Base-by-base conservation (phyloP, 2,797 vertebrate species). In the Sebastes itinus region DNA sequence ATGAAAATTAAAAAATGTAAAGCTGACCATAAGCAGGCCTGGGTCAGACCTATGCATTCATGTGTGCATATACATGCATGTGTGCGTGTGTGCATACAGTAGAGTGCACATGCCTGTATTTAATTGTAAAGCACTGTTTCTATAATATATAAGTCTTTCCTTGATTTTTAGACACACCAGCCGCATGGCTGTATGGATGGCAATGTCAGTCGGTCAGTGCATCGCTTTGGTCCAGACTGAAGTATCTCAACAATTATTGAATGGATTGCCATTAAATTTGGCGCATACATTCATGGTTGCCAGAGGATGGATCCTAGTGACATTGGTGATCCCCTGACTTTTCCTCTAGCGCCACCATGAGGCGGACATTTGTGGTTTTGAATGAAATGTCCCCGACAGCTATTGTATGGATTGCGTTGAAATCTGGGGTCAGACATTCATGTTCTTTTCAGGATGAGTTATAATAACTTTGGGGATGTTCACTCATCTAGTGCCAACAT, bases 1-100 rank as follows among this genome's bases (percentile, higher is more conserved):
- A 89, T 87, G 63, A 85, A 91, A 93, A 91, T 93, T 62, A 88
- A 91, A 94, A 87, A 49, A 69, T 65, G 82, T 80, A 83, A 91
- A 85, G 59, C 79, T 66, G 52, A 65, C 10, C 46, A 35, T 20
- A 56, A 16, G 58, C 69, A 58, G 55, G 12, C 42, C 35, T 27
- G 33, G 68, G 27, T 76, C 66, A 69, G 33, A 70, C 71, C 13
- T 72, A 20, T 77, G 49, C 49, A 42, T 46, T 54, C 9, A 18
- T 62, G 13, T 59, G 10, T 68, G 18, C 14, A 22, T 28, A 9
- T 55, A n/a, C 3, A 42, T 5, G 20, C 63, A 25, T 42, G n/a
- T 60, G 27, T 30, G 14, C 13, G 32, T 18, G 20, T 10, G 12
- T n/a, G 27, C 7, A 8, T 22, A 33, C 28, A 52, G 55, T 59